These are phyloP conservation scores for Hirtodrosophila cameraria DNA, from an alignment of 2,888 invertebrate species.

Conservation along the genomic window DNA sequence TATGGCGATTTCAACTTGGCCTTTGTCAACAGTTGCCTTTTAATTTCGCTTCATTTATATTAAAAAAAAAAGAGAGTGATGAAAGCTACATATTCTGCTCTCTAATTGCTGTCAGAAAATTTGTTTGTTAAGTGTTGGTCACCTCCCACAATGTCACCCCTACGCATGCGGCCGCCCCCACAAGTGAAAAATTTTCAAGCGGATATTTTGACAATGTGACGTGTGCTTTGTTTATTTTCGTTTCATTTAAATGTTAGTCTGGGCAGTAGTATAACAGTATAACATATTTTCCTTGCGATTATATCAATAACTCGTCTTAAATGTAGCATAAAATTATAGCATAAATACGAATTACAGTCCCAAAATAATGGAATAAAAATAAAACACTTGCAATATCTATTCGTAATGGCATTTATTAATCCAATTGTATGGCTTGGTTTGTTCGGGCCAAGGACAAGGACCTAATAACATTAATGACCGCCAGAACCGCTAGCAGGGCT, in stretches of 20 bases:
- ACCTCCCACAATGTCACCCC: slow-evolving; percentile 39
- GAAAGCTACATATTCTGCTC: slow-evolving; percentile 24
- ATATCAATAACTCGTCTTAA: slow-evolving; percentile 52
- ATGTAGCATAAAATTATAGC: slow-evolving; percentile 68
- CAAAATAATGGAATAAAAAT: slow-evolving; percentile 55
- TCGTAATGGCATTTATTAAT: slow-evolving; percentile 75
- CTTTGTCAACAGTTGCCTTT: slow-evolving; percentile 75
- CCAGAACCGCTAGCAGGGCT: slow-evolving; percentile 39
- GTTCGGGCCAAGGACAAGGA: slow-evolving; percentile 33
- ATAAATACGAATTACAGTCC: slow-evolving; percentile 64
- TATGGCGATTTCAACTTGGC: slow-evolving; percentile 26
- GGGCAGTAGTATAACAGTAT: neutral
- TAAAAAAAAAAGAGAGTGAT: slow-evolving; percentile 44
- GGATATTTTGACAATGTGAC: slow-evolving; percentile 34
- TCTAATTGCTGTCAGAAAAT: slow-evolving; percentile 69
- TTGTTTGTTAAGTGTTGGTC: slow-evolving; percentile 68
- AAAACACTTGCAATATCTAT: slow-evolving; percentile 56
- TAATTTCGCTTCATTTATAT: slow-evolving; percentile 75
- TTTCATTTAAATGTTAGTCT: slow-evolving; percentile 9
- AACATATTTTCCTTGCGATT: slow-evolving; percentile 11
- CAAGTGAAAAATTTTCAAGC: slow-evolving; percentile 35
- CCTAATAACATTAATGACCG: slow-evolving; percentile 77
- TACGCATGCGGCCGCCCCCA: slow-evolving; percentile 5
- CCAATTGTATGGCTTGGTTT: slow-evolving; percentile 62
- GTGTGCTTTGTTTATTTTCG: slow-evolving; percentile 42